These are phyloP conservation scores for Drosophila neonasuta DNA, from an alignment of 2,888 invertebrate species.

Conservation along the genomic window DNA sequence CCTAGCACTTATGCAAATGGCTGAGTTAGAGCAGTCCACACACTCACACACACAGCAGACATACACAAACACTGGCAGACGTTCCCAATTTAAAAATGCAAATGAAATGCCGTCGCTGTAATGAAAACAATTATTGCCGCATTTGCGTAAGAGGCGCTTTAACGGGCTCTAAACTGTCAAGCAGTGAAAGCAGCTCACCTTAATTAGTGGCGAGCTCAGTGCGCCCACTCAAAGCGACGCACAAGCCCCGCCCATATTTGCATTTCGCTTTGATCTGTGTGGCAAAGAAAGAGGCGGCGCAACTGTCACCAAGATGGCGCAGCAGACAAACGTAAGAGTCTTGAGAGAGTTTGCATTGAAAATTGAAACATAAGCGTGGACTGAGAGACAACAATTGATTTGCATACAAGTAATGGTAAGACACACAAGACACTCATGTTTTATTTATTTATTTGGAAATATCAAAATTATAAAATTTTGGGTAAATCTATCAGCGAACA, in stretches of 20 bases:
- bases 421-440: neutral
- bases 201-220: slow-evolving; percentile 70
- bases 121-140: slow-evolving; percentile 79
- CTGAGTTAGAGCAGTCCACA: slow-evolving; percentile 28
- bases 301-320: slow-evolving; percentile 42
- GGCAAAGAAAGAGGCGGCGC: slow-evolving; percentile 22
- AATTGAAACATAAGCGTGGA: slow-evolving; percentile 7
- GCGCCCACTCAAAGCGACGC: slow-evolving; percentile 42
- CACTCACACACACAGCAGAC: neutral
- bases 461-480: too few relatives aligned
- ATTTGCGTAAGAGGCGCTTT: slow-evolving; percentile 73
- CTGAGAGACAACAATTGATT: slow-evolving; percentile 4
- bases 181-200: slow-evolving; percentile 41
- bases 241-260: slow-evolving; percentile 63
- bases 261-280: slow-evolving; percentile 77
- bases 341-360: slow-evolving; percentile 7
- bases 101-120: slow-evolving; percentile 57
- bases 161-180: slow-evolving; percentile 71
- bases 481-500: too few relatives aligned
- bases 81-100: slow-evolving; percentile 56
- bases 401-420: neutral
- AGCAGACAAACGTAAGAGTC: slow-evolving; percentile 19
- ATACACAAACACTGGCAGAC: slow-evolving; percentile 2
- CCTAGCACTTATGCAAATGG: slow-evolving; percentile 52
- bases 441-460: too few relatives aligned